These are phyloP conservation scores for Periparus ater DNA, from an alignment of 2,797 vertebrate species.

Conservation along the genomic window DNA sequence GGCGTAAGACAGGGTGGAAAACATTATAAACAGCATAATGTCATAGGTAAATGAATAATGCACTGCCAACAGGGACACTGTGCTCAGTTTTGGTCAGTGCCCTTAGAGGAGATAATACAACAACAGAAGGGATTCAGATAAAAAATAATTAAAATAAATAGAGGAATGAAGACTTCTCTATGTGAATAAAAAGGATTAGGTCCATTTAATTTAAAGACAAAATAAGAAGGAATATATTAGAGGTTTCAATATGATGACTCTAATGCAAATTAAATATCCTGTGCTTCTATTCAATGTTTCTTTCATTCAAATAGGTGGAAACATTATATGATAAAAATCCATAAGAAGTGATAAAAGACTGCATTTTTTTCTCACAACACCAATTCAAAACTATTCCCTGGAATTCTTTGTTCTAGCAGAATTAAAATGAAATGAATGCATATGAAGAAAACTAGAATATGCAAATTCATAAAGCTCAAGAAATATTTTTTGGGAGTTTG, in stretches of 20 bases:
- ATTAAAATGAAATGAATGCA: neutral
- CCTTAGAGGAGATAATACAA: neutral
- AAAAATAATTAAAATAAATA: constrained; percentile 44
- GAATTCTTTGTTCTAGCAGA: neutral
- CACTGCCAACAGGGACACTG: neutral
- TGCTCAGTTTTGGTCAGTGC: neutral
- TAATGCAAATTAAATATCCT: constrained; percentile 26
- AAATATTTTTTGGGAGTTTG: neutral
- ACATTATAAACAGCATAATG: neutral
- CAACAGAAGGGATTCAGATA: constrained; percentile 10
- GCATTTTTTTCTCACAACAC: neutral
- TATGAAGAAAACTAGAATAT: neutral
- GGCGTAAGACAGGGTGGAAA: neutral
- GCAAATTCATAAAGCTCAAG: neutral
- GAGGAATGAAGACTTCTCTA: neutral
- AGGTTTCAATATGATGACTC: neutral
- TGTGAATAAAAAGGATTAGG: constrained; percentile 9
- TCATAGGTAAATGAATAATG: constrained; percentile 15
- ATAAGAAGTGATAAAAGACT: neutral
- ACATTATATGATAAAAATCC: neutral
- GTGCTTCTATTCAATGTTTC: constrained; percentile 1
- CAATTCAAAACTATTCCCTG: neutral
- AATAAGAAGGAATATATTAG: constrained; percentile 6
- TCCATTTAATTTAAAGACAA: constrained; percentile 39
- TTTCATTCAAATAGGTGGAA: constrained; percentile 1